A percentile compares a stretch with the other conserved stretches of the same genome.
phyloP scores from a whole-genome alignment of 2,797 vertebrate genomes.

The Heterohyrax brucei region DNA sequence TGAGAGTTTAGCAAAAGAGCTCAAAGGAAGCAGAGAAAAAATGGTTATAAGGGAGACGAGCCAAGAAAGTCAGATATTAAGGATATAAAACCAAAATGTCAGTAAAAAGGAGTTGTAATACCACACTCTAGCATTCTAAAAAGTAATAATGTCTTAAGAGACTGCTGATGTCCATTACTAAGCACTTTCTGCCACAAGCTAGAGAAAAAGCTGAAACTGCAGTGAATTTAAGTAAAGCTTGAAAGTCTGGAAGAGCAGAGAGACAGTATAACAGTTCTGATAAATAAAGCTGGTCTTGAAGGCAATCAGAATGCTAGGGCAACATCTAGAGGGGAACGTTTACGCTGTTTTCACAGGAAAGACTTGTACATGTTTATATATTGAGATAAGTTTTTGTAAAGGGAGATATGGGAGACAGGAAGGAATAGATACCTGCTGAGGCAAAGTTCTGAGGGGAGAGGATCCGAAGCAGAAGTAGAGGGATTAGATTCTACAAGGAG shows the following conservation, averaged over 20 bases:
- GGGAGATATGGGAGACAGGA: not conserved
- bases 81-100: not conserved
- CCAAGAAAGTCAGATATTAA: not conserved
- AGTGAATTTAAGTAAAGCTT: not conserved
- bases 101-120: not conserved
- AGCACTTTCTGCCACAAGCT: not conserved
- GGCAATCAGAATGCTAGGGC: not conserved
- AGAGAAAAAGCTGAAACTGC: not conserved
- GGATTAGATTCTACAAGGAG: not conserved
- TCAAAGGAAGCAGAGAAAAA: not conserved
- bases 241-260: not conserved
- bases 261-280: not conserved
- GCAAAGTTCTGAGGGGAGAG: not conserved
- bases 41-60: not conserved
- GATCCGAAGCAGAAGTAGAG: not conserved
- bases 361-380: not conserved
- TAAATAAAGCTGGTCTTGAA: not conserved
- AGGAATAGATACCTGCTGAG: accelerated
- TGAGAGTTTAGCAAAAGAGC: not conserved
- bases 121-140: not conserved
- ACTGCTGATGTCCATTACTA: not conserved
- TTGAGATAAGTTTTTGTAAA: not conserved
- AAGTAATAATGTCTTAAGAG: too few species aligned
- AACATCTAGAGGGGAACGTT: not conserved
- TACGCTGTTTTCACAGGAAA: not conserved